phyloP scores from a whole-genome alignment of 2,113 vertebrate species.

The Trinectes maculatus region DNA sequence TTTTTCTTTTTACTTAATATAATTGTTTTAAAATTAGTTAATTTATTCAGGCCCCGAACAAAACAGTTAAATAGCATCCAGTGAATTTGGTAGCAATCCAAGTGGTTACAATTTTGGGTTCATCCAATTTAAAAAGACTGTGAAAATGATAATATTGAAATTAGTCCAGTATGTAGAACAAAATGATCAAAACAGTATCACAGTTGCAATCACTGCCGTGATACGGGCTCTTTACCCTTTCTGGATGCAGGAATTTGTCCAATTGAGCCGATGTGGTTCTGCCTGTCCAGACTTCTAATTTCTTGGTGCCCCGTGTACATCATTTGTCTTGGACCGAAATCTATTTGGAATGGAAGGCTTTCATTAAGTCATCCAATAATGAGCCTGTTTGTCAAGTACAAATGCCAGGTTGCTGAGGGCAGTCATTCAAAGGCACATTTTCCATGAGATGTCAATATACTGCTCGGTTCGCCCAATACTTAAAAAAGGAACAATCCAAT shows the following conservation, averaged over 20 bases:
- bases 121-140: slow-evolving; percentile 23
- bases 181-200: slow-evolving; percentile 63
- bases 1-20: too few species aligned
- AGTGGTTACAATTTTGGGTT: slow-evolving; percentile 15
- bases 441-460: slow-evolving; percentile 49
- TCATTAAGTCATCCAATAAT: slow-evolving; percentile 78
- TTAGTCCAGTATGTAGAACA: slow-evolving; percentile 27
- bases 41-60: not conserved
- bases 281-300: slow-evolving; percentile 64
- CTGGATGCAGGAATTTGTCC: slow-evolving; percentile 57
- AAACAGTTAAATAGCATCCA: not conserved
- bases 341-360: slow-evolving; percentile 75
- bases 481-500: slow-evolving; percentile 20
- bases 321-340: slow-evolving; percentile 72
- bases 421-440: slow-evolving; percentile 67
- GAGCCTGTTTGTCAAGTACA: slow-evolving; percentile 74
- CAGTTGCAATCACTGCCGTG: slow-evolving; percentile 53
- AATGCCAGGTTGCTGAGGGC: slow-evolving; percentile 66
- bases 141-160: slow-evolving; percentile 47
- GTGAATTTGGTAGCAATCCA: slow-evolving; percentile 7
- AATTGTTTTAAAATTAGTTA: too few species aligned
- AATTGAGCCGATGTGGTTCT: slow-evolving; percentile 47
- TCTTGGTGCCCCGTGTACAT: slow-evolving; percentile 55
- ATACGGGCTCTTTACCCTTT: slow-evolving; percentile 56
- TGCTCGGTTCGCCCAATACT: slow-evolving; percentile 24